Conservation (phyloP, 2,888 invertebrate genomes). For the Tuberolachnus salignus region DNA sequence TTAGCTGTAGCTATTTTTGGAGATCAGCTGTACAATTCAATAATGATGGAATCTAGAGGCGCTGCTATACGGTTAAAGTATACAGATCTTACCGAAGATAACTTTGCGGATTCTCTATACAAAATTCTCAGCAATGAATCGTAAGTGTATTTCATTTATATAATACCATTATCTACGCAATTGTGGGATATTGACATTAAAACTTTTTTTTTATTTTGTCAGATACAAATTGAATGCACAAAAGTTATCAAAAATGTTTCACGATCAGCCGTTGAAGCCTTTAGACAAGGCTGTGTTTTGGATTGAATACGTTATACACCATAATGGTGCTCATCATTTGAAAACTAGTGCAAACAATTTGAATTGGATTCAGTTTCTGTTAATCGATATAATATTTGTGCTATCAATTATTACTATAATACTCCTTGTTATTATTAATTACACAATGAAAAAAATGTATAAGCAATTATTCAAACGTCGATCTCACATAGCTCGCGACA, state of each 20-base stretch:
- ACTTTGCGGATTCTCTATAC: not conserved
- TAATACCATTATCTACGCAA: not conserved
- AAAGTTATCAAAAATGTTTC: slow-evolving; percentile 29
- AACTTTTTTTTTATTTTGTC: not conserved
- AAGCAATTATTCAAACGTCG: not conserved
- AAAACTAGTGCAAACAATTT: slow-evolving; percentile 31
- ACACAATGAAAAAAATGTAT: not conserved
- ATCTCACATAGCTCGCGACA: not conserved
- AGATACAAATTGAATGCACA: slow-evolving; percentile 35
- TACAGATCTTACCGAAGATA: slow-evolving; percentile 27
- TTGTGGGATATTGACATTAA: too few species aligned
- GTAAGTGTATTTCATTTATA: slow-evolving; percentile 6
- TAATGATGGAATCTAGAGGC: slow-evolving; percentile 40
- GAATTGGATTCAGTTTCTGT: slow-evolving; percentile 46
- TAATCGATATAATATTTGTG: not conserved
- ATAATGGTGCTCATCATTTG: slow-evolving; percentile 45
- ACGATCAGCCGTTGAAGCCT: slow-evolving; percentile 24
- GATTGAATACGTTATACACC: slow-evolving; percentile 42
- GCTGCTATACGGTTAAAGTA: slow-evolving; percentile 25
- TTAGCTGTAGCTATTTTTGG: slow-evolving; percentile 45
- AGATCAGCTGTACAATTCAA: slow-evolving; percentile 33
- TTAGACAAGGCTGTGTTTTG: slow-evolving; percentile 31
- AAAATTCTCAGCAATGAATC: slow-evolving; percentile 15
- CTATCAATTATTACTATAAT: not conserved
- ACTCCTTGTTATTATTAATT: not conserved